Evolutionary conservation across 2,797 vertebrate species (phyloP), one percentile per base, ranked within the genome.

Genomic region (Pseudochaenichthys georgianus): DNA sequence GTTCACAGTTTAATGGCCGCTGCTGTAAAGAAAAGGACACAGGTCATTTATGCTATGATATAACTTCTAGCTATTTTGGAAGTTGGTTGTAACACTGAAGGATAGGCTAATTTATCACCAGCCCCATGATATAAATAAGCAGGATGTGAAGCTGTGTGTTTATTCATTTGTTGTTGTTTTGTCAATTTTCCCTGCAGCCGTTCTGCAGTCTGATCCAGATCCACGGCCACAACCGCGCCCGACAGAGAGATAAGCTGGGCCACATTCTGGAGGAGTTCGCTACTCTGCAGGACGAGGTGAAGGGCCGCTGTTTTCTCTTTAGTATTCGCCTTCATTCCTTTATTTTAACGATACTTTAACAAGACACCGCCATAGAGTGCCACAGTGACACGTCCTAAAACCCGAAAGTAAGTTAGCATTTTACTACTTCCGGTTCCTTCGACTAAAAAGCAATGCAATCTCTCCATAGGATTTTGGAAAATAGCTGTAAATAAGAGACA

Each of bases 131-230:
- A 34, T 19, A 11, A 58, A 45, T 7, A 23, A 11, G 12, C 38
- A 51, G 6, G 23, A n/a, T 4, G 12, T 38, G 19, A 47, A 65
- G 31, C 11, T 64, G 3, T 63, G 19, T 65, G 52, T 48, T 51
- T 38, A 41, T 73, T 47, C 42, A 3, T 69, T 3, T 59, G 10
- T 52, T 3, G 61, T 5, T 16, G 16, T 55, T 16, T 59, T 55
- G 16, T 73, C 21, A 3, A 58, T 68, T 83, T 9, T 61, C 51
- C 70, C 23, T 91, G 1, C 88, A 99, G 98, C 98, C 98, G 0
- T 99, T 99, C 87, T 99, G 98, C 90, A 99, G 96, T 92, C 95
- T 99, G 52, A 97, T 99, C 91, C 98, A 99, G 94, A 99, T 99
- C 90, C 98, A 99, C 13, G 98, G 98, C 77, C 98, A 99, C 93